Evolutionary conservation across 2,113 vertebrate species (phyloP), one percentile per base, ranked within the genome.

Genomic region (Megaleporinus macrocephalus): DNA sequence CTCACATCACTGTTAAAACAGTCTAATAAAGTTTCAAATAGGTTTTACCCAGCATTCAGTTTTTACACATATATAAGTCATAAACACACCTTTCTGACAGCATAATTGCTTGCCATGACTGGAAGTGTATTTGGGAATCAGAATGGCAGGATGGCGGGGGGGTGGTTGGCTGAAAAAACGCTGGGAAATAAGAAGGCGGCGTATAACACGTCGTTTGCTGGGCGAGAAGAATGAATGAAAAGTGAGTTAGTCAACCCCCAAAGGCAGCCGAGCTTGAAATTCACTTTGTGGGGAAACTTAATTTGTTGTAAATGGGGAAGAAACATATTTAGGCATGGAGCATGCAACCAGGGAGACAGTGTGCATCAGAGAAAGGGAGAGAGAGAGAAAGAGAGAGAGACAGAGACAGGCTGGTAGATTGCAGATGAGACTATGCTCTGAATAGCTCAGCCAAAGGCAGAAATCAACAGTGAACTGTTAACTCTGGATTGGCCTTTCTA

Each of bases 251-350:
- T 95, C 93, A 94, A 94, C 95, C 95, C 95, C 89, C 59, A 94
- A 97, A 93, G 87, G 93, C 95, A 94, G 94, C 93, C 96, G 95
- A 94, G 96, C 97, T 95, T 97, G 96, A 98, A 97, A 98, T 98
- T 97, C 95, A 97, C 95, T 98, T 97, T 97, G 95, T 96, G 93
- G 85, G 62, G 90, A 96, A 97, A 96, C 96, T 94, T 97, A 97
- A 98, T 98, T 98, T 98, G 95, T 96, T 95, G 95, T 97, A 97
- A 94, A 97, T 95, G 95, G 94, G 95, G 94, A 95, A 96, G 95
- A 96, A 97, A 96, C 95, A 96, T 96, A 96, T 96, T 97, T 96
- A 94, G 95, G 94, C 91, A 90, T 94, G 92, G 95, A 68, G 84
- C 73, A 47, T 69, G 63, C 73, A 90, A 85, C 84, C 84, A 86